Evolutionary conservation across 1,140 invertebrate genomes (phyloP), one percentile per base, ranked within the genome.

Genomic region (Calephelis nemesis): DNA sequence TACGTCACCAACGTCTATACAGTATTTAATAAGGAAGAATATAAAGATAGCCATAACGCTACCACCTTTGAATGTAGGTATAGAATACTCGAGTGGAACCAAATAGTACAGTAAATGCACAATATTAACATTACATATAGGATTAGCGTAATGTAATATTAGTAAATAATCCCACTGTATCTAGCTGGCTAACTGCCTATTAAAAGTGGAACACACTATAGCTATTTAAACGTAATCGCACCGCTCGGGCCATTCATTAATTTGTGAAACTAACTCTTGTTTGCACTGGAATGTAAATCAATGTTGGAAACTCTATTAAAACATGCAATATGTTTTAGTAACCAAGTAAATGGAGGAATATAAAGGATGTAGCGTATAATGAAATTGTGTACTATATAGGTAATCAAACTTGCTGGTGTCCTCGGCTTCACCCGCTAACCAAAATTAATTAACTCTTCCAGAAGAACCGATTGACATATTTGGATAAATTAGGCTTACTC

Each of bases 221-320:
- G 9, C 15, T 54, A 54, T 54, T 54, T 54, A 54, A 19, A 19
- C 64, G 68, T 65, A 69, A 69, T 69, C 58, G 67, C 48, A 52
- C 73, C 73, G 67, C 70, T 73, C 63, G 74, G 67, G 64, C 73
- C 54, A 79, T 79, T 75, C 72, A 75, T 82, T 78, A 76, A 79
- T 79, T 79, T 79, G 73, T 72, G 65, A 65, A 64, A 65, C 70
- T 70, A 77, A 77, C 73, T 75, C 75, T 67, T 74, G 66, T 54
- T 54, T 54, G 50, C 50, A 54, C 15, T 54, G 52, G 52, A 54
- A 54, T 54, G 52, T 72, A 62, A 50, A 62, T 54, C 73, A 76
- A 58, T 58, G 54, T 58, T 58, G 30, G 54, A 39, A 58, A 58
- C 54, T 39, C 54, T 19, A 58, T 58, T 58, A 58, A 58, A 58